Evolutionary conservation across 2,888 invertebrate species (phyloP).

Genomic region (Epistrophe grossulariae): DNA sequence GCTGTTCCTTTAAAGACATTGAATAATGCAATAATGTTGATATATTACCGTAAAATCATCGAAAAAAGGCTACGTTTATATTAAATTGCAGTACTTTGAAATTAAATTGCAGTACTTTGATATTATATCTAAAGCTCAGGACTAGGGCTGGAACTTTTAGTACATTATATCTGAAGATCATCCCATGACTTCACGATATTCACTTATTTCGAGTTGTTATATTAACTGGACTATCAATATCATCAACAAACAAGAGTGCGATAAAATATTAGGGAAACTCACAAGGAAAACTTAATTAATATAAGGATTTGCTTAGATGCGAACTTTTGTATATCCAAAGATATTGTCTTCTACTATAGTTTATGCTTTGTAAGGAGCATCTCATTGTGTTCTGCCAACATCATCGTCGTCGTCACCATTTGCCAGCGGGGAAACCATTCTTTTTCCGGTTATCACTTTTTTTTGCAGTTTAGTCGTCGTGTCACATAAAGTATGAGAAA

Average conservation of each 20-base stretch:
- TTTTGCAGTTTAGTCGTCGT: constrained; percentile 48
- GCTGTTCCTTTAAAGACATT: no score
- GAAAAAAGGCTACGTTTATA: no score
- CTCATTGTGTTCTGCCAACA: constrained; percentile 52
- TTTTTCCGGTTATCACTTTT: constrained; percentile 70
- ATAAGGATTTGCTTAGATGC: constrained; percentile 27
- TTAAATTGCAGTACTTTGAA: no score
- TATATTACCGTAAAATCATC: no score
- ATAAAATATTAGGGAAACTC: constrained; percentile 49
- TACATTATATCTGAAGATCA: no score
- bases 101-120: no score
- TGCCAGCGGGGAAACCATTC: constrained; percentile 65
- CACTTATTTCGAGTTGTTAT: no score
- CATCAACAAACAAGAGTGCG: constrained; percentile 11
- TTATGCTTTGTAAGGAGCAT: constrained; percentile 40
- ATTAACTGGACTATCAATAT: no score
- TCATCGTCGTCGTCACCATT: constrained; percentile 45
- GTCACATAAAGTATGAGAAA: constrained; percentile 68
- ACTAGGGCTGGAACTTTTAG: no score
- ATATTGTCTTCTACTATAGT: constrained; percentile 26
- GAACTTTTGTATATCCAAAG: constrained; percentile 14
- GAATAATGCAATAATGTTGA: no score
- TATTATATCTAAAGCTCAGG: no score
- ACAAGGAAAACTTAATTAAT: constrained; percentile 57
- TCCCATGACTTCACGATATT: no score